Percentiles rank a stretch among this genome's conserved stretches.
Conservation (phyloP, 2,888 invertebrate species). For the Rhamphomyia laevipes region DNA sequence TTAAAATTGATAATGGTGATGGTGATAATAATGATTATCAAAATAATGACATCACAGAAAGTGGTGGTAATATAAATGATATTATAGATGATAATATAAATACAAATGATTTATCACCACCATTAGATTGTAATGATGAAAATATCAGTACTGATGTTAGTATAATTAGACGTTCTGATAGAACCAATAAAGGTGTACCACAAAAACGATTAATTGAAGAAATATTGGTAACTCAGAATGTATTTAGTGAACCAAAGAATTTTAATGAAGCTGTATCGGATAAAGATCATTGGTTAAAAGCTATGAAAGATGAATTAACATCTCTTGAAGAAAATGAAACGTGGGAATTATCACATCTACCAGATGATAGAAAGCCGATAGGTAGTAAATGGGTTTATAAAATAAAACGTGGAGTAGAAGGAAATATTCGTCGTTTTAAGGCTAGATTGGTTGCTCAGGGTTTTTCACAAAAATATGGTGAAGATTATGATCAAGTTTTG, state of each 20-base stretch:
- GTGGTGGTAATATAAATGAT: too few species aligned
- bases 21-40: too few species aligned
- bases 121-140: neutral
- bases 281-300: too few species aligned
- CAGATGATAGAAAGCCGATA: slow-evolving; percentile 15
- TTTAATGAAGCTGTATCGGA: too few species aligned
- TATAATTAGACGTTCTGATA: neutral
- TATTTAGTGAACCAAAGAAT: neutral
- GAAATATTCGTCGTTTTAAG: slow-evolving; percentile 6
- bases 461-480: neutral
- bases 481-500: slow-evolving; percentile 3
- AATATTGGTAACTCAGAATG: neutral
- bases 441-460: slow-evolving; percentile 2
- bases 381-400: slow-evolving; percentile 14
- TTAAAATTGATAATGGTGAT: too few species aligned
- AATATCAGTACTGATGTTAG: neutral
- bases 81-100: too few species aligned
- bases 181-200: slow-evolving; percentile 1
- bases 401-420: slow-evolving; percentile 3
- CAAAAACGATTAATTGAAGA: slow-evolving; percentile 2
- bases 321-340: neutral
- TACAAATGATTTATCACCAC: too few species aligned
- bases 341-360: slow-evolving; percentile 8
- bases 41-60: too few species aligned
- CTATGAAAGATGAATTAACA: too few species aligned